phyloP scores from a whole-genome alignment of 2,888 invertebrate genomes.

The Euproctis similis region DNA sequence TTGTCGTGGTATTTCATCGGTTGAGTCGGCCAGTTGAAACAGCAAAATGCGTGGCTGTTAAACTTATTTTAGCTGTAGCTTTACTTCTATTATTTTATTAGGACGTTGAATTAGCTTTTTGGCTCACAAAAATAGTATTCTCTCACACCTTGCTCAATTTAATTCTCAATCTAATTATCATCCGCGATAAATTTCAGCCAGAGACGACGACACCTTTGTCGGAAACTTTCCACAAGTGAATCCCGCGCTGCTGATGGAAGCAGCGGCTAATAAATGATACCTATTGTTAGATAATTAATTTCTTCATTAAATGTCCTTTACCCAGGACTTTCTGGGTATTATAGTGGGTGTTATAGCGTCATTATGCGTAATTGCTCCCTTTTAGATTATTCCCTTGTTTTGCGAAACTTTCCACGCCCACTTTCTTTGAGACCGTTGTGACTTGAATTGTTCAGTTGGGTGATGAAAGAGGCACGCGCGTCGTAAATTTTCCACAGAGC shows the following conservation, averaged over 20 bases:
- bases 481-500: background rate
- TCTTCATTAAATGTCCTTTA: slow-evolving; percentile 53
- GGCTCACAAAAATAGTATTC: no score
- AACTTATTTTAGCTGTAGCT: no score
- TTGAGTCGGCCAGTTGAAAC: no score
- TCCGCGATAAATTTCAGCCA: slow-evolving; percentile 43
- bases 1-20: no score
- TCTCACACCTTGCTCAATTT: no score
- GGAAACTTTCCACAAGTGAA: slow-evolving; percentile 36
- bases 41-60: no score
- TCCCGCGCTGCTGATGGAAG: slow-evolving; percentile 40
- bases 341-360: slow-evolving; percentile 22
- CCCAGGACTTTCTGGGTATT: slow-evolving; percentile 25
- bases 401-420: slow-evolving; percentile 8
- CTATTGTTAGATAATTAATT: slow-evolving; percentile 66
- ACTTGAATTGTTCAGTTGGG: slow-evolving; percentile 4
- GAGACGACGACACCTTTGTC: slow-evolving; percentile 23
- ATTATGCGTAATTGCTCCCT: slow-evolving; percentile 21
- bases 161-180: slow-evolving; percentile 37
- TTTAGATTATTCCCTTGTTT: slow-evolving; percentile 20
- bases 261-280: slow-evolving; percentile 50
- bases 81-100: no score
- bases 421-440: slow-evolving; percentile 2
- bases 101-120: no score
- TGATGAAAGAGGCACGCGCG: slow-evolving; percentile 2